Conservation (phyloP, 2,888 invertebrate genomes). For the Tetropium fuscum region DNA sequence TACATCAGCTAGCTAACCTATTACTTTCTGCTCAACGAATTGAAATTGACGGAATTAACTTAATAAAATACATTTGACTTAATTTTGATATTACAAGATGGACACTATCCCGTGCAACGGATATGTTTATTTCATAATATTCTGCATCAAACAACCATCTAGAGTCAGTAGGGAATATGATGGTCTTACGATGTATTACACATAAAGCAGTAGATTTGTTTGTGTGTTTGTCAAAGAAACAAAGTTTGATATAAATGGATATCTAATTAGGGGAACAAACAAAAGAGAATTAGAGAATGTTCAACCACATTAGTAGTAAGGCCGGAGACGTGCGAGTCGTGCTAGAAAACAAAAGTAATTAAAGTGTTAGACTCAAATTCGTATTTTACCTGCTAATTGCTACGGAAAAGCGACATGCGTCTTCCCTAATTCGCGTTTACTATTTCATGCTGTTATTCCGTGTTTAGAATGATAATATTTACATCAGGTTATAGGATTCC, state of each 20-base stretch:
- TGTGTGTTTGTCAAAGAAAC: constrained; percentile 18
- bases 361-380: constrained; percentile 28
- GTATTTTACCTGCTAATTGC: constrained; percentile 24
- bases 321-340: constrained; percentile 14
- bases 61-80: too few species aligned
- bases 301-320: constrained; percentile 26
- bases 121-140: too few species aligned
- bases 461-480: constrained; percentile 12
- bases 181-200: too few species aligned
- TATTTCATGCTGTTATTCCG: constrained; percentile 11
- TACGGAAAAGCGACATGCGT: constrained; percentile 19
- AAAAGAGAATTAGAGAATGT: constrained; percentile 22
- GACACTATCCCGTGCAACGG: too few species aligned
- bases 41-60: too few species aligned
- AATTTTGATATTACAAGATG: too few species aligned
- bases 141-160: too few species aligned
- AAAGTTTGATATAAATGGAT: constrained; percentile 30
- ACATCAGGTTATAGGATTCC: not conserved
- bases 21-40: constrained; percentile 2
- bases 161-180: too few species aligned
- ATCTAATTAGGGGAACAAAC: constrained; percentile 28
- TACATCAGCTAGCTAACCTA: constrained; percentile 9
- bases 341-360: constrained; percentile 30
- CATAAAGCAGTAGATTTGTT: too few species aligned
- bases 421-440: constrained; percentile 23